Evolutionary conservation across 2,113 vertebrate genomes (phyloP), one percentile per base, ranked within the genome.

Genomic region (Hemicordylus capensis): DNA sequence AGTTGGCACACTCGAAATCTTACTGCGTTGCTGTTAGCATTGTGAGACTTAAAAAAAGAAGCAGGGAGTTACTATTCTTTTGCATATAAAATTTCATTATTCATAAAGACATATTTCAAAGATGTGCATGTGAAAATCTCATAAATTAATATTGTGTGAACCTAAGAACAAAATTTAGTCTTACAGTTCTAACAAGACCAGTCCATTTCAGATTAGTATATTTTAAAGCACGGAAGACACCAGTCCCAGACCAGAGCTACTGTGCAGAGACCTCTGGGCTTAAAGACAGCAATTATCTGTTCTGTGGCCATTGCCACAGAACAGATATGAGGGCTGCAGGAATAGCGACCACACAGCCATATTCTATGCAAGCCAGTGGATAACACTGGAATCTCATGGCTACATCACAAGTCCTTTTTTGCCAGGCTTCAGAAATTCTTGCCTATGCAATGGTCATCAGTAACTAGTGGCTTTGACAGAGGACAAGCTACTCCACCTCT

Each of bases 1-100:
- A 99, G 97, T 88, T 99, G 99, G 90, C 98, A 99, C 0, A 92
- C 96, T 75, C 98, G 97, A 93, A 99, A 99, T 69, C 98, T 96
- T 69, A 99, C 98, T 0, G 98, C 98, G 24, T 96, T 98, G 94
- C 97, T 98, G 88, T 87, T 98, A 0, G 96, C 98, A 84, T 95
- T 87, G 6, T 99, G 98, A 92, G 97, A 98, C 99, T 99, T 89
- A 1, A 69, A 86, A n/a, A 1, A 80, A 73, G 80, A 85, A 89
- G n/a, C 83, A 77, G 86, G 7, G 12, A 51, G 17, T 86, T 74
- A 61, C 19, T 72, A 22, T 39, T 72, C 4, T 22, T 37, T 17
- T 10, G 19, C 34, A 34, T 7, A 39, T 28, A 10, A 56, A 28
- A 54, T 61, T 61, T 61, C 14, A 80, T 76, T 76, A 56, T 39